phyloP scores from a whole-genome alignment of 2,113 vertebrate species.

The Brachirus orientalis region DNA sequence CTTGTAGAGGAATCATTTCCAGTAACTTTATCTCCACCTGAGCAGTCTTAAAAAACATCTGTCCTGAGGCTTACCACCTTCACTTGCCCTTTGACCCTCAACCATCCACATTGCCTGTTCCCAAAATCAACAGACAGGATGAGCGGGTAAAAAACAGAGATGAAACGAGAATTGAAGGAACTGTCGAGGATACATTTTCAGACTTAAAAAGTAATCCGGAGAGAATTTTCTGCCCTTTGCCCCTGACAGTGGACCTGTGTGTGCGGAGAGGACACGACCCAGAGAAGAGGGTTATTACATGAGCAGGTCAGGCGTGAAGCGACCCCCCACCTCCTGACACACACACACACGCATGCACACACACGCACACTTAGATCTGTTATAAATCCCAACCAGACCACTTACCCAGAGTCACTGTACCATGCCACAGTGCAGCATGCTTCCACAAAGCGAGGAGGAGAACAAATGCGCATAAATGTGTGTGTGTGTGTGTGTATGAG shows the following conservation, averaged over 20 bases:
- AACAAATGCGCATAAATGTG: conserved; percentile 53
- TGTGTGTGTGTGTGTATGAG: conserved; percentile 24
- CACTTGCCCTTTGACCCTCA: conserved; percentile 83
- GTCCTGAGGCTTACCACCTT: conserved; percentile 80
- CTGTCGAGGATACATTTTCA: conserved; percentile 86
- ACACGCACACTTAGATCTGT: conserved; percentile 51
- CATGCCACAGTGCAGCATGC: conserved; percentile 47
- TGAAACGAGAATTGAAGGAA: conserved; percentile 69
- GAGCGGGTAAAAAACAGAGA: conserved; percentile 76
- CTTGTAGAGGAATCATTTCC: conserved; percentile 52
- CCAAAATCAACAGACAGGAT: conserved; percentile 72
- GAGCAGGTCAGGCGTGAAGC: conserved; percentile 89
- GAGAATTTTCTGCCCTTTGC: conserved; percentile 94
- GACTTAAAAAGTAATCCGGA: conserved; percentile 92
- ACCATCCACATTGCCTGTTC: conserved; percentile 63
- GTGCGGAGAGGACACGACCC: conserved; percentile 85
- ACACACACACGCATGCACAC: conserved; percentile 33
- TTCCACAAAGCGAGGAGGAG: conserved; percentile 35
- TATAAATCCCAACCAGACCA: conserved; percentile 66
- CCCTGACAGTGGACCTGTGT: conserved; percentile 84
- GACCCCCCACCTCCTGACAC: conserved; percentile 34
- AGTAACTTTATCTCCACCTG: conserved; percentile 3
- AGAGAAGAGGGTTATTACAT: conserved; percentile 89
- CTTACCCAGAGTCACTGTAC: conserved; percentile 68
- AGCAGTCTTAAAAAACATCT: conserved; percentile 57